These are phyloP conservation scores for Trypoxylus dichotomus DNA, from an alignment of 1,140 invertebrate genomes.

Conservation along the genomic window DNA sequence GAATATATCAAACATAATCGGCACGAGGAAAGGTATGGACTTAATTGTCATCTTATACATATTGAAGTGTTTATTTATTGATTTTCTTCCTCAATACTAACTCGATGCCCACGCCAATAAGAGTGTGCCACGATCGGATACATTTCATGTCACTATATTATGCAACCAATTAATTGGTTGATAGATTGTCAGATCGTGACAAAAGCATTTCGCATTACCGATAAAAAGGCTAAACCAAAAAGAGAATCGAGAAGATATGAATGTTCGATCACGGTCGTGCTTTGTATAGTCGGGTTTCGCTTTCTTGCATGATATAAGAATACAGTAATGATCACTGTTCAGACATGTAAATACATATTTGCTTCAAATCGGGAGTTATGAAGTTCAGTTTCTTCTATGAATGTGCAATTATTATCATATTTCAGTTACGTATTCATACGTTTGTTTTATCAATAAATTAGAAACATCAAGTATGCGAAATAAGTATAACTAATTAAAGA, in stretches of 20 bases:
- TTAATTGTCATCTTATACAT: neutral
- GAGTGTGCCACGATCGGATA: neutral
- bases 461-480: too few relatives aligned
- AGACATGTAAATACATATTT: too few relatives aligned
- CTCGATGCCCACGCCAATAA: conserved; percentile 19
- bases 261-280: conserved; percentile 38
- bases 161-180: conserved; percentile 41
- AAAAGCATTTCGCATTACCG: conserved; percentile 40
- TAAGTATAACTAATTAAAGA: too few relatives aligned
- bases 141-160: conserved; percentile 38
- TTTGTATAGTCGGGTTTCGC: conserved; percentile 39
- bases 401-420: too few relatives aligned
- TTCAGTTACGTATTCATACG: too few relatives aligned
- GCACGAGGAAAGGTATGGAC: neutral
- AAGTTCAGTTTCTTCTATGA: too few relatives aligned
- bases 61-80: conserved; percentile 14
- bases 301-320: conserved; percentile 30
- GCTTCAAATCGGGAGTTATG: too few relatives aligned
- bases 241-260: neutral
- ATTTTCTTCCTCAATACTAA: neutral
- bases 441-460: too few relatives aligned
- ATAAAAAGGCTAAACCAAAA: neutral
- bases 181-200: conserved; percentile 43
- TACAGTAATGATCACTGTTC: too few relatives aligned
- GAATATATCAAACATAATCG: too few relatives aligned